Evolutionary conservation across 2,113 vertebrate genomes (phyloP).

Genomic region (Chaetorhynchus papuensis): DNA sequence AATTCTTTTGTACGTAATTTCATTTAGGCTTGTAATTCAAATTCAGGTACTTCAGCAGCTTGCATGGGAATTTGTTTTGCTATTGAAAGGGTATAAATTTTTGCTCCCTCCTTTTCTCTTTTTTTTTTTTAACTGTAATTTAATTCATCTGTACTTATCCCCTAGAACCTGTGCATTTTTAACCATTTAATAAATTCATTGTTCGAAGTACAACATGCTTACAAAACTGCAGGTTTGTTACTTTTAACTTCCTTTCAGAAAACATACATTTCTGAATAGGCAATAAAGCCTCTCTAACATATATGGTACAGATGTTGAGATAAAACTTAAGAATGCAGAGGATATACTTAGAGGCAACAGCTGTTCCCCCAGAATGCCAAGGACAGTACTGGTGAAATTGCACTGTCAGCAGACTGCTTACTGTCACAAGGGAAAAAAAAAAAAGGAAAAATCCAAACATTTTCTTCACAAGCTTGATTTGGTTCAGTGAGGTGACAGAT

Average conservation of each 20-base stretch:
- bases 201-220: not conserved
- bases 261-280: not conserved
- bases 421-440: not conserved
- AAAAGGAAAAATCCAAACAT: not conserved
- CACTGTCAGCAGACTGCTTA: not conserved
- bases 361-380: not conserved
- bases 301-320: not conserved
- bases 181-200: not conserved
- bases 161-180: not conserved
- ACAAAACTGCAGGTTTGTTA: not conserved
- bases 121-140: not conserved
- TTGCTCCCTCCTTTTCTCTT: accelerated
- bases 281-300: not conserved
- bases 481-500: not conserved
- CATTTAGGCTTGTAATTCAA: not conserved
- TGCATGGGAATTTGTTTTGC: not conserved
- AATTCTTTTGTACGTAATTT: not conserved
- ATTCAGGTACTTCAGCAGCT: not conserved
- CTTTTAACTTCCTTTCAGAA: not conserved
- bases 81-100: not conserved
- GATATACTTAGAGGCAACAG: not conserved
- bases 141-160: not conserved
- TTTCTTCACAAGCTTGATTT: not conserved
- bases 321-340: not conserved
- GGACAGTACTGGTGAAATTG: not conserved